phyloP scores from a whole-genome alignment of 2,797 vertebrate genomes.

The Leuciscus waleckii region DNA sequence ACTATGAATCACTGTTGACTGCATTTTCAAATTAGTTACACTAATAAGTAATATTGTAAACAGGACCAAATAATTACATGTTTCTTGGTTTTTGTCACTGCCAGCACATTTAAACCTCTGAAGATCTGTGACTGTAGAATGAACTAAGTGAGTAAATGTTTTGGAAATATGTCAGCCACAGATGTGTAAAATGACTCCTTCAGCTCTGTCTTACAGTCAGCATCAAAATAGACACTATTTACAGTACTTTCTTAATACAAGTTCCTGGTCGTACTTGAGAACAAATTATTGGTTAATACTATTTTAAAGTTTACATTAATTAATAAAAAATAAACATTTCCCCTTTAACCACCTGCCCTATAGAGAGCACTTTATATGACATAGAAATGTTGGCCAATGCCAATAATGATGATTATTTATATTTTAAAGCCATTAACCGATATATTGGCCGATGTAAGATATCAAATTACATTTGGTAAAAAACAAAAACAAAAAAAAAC shows the following conservation, averaged over 20 bases:
- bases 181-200: conserved; percentile 16
- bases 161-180: conserved; percentile 40
- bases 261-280: background rate
- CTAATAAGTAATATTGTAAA: conserved; percentile 20
- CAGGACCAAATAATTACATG: background rate
- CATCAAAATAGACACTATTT: background rate
- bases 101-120: conserved; percentile 6
- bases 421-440: background rate
- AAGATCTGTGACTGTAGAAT: conserved; percentile 13
- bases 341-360: background rate
- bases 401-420: background rate
- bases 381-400: background rate
- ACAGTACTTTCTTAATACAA: background rate
- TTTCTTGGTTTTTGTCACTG: conserved; percentile 15
- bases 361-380: background rate
- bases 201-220: background rate
- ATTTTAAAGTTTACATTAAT: background rate
- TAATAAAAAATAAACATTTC: too few relatives aligned
- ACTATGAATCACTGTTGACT: background rate
- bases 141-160: conserved; percentile 16
- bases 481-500: too few relatives aligned
- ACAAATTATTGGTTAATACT: background rate
- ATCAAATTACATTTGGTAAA: background rate
- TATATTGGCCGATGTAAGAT: background rate
- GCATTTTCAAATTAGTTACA: conserved; percentile 5